Base-by-base conservation (phyloP, 2,888 invertebrate genomes). In the Drosophila parthenogenetica region DNA sequence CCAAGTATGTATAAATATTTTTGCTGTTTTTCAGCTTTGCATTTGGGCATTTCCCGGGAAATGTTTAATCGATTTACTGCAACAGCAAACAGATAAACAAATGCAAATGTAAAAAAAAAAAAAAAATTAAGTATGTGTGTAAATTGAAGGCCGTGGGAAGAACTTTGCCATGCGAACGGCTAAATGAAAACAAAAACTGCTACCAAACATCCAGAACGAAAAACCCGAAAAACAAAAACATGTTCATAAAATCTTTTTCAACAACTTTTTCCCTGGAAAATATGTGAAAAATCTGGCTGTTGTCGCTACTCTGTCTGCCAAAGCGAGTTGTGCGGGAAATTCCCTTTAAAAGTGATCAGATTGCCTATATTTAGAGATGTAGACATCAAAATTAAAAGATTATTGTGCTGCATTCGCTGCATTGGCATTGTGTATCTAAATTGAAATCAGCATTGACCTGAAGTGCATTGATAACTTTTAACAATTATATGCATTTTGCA, bases 401-500 rank as follows among this genome's bases (percentile, higher is more conserved):
- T 29, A 8, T 61, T 39, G 25, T 45, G 51, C 54, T 87, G 71
- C 82, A 73, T 83, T 77, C n/a, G n/a, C n/a, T n/a, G n/a, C n/a
- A n/a, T n/a, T 73, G 69, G 58, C 64, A 60, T 51, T 58, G 55
- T 64, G 48, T 69, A 89, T 84, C 83, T 84, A 63, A 84, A 84
- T 84, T 84, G 78, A 89, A 84, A 84, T 89, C 87, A 77, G 69
- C 84, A 77, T 83, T 86, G 73, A 73, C 59, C 65, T 75, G 71
- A 80, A 84, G 89, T 89, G 89, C 83, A 83, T 80, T 79, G 73
- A 67, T 74, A 87, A 88, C 89, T 83, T 84, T 65, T 60, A 68
- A 57, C 35, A 55, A 55, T 55, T 32, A 29, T 17, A 50, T 16
- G 22, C 22, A 22, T 37, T 14, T 10, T 10, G 5, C 48, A 65